Evolutionary conservation across 1,140 invertebrate species (phyloP).

Genomic region (Tenebrio molitor): DNA sequence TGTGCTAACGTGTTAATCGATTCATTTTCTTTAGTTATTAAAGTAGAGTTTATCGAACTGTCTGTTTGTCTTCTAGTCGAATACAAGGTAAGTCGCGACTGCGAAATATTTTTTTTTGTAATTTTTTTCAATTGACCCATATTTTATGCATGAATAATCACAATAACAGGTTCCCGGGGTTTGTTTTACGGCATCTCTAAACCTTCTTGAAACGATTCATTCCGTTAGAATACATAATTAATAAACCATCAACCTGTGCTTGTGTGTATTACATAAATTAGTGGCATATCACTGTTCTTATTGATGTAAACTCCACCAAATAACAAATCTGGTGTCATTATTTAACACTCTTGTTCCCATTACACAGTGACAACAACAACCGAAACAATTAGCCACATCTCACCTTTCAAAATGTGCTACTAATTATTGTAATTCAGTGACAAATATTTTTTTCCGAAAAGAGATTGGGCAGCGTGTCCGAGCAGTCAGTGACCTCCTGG

Average conservation of each 20-base stretch:
- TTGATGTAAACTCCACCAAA: background rate
- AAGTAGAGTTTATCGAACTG: conserved; percentile 50
- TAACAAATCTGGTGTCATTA: too few species aligned
- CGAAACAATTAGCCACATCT: conserved; percentile 19
- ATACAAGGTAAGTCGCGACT: conserved; percentile 24
- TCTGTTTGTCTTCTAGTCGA: conserved; percentile 31
- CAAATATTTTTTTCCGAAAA: conserved; percentile 1
- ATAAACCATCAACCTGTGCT: conserved; percentile 11
- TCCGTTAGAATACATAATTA: conserved; percentile 35
- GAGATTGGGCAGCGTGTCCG: conserved; percentile 43
- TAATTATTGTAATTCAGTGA: conserved; percentile 38
- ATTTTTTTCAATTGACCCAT: conserved; percentile 25
- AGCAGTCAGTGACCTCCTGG: conserved; percentile 46
- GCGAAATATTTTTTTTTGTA: background rate
- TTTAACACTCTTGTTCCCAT: too few species aligned
- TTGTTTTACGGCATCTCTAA: background rate
- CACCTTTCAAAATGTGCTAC: background rate
- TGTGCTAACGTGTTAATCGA: conserved; percentile 21
- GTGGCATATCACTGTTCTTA: conserved; percentile 3
- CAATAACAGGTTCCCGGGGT: conserved; percentile 23
- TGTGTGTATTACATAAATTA: conserved; percentile 25
- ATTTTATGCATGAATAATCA: conserved; percentile 24
- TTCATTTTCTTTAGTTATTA: conserved; percentile 35
- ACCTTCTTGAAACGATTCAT: background rate
- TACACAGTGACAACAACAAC: background rate